Evolutionary conservation across 2,113 vertebrate species (phyloP), one percentile per base, ranked within the genome.

Genomic region (Theristicus caerulescens): DNA sequence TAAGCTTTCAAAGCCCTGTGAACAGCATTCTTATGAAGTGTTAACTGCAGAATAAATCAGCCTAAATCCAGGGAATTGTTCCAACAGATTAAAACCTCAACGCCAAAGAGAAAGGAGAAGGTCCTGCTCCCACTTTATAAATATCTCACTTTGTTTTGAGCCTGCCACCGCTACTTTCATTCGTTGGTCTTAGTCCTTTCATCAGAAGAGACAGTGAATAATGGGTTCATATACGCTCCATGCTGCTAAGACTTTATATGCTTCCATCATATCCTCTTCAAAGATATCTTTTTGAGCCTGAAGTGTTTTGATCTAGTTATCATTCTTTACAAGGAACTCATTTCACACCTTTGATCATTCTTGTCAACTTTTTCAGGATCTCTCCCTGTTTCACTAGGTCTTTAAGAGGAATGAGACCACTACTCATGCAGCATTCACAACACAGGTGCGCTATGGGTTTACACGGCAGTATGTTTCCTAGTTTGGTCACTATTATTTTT

Each of bases 11-110:
- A 92, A 96, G 67, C 66, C 52, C 26, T 29, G 42, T 2, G 34
- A 94, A 91, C 62, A 76, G 42, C 5, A 0, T 72, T 96, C 79
- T 95, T 85, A 96, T 93, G 46, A 82, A 94, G 66, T 55, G 57
- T 85, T 96, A 95, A 95, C 79, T 93, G 82, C 82, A 73, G 42
- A 90, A 92, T 80, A 96, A 95, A 94, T 94, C 70, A 66, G 85
- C 73, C 74, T 92, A 95, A 94, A 88, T 80, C 15, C 46, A 51
- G 46, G 49, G 38, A 93, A 80, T 26, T 81, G 62, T 57, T 91
- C 92, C 90, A 93, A 73, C 40, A 77, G 79, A 94, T 85, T 90
- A 93, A 86, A 88, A 72, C 58, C 25, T 85, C 13, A 6, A 36
- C 3, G 4, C 29, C 25, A 51, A 71, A 81, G 59, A 78, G 64